phyloP scores from a whole-genome alignment of 2,797 vertebrate genomes.

The Neosilurus hyrtlii region DNA sequence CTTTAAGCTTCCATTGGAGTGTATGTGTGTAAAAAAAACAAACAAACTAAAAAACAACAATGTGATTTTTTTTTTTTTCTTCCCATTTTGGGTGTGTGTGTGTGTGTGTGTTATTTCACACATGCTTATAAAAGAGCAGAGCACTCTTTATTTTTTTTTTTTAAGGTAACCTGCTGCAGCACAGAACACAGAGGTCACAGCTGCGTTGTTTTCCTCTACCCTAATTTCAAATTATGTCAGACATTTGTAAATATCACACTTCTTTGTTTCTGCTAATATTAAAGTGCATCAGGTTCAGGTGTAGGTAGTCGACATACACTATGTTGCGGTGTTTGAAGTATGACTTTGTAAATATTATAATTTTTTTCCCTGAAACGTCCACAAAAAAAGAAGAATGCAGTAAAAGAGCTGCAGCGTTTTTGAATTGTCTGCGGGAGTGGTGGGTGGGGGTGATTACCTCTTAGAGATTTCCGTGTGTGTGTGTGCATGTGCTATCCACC shows the following conservation, averaged over 20 bases:
- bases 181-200: slow-evolving; percentile 11
- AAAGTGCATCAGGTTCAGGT: slow-evolving; percentile 35
- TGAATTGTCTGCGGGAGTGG: slow-evolving; percentile 70
- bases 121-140: slow-evolving; percentile 20
- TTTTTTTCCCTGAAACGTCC: slow-evolving; percentile 11
- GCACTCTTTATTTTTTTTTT: background rate
- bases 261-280: slow-evolving; percentile 42
- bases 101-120: slow-evolving; percentile 35
- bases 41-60: background rate
- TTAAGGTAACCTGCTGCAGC: background rate
- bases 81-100: background rate
- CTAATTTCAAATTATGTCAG: slow-evolving; percentile 25
- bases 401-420: slow-evolving; percentile 65
- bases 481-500: slow-evolving; percentile 32
- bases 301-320: slow-evolving; percentile 34
- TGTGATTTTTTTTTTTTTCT: background rate
- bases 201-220: background rate
- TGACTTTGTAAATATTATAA: slow-evolving; percentile 60
- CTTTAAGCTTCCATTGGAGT: slow-evolving; percentile 43
- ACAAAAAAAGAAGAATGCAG: slow-evolving; percentile 60
- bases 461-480: background rate
- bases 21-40: background rate
- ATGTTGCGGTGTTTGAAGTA: slow-evolving; percentile 45
- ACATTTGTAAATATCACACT: slow-evolving; percentile 52
- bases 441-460: background rate